Evolutionary conservation across 2,113 vertebrate genomes (phyloP), one percentile per base, ranked within the genome.

Genomic region (Callipepla squamata): DNA sequence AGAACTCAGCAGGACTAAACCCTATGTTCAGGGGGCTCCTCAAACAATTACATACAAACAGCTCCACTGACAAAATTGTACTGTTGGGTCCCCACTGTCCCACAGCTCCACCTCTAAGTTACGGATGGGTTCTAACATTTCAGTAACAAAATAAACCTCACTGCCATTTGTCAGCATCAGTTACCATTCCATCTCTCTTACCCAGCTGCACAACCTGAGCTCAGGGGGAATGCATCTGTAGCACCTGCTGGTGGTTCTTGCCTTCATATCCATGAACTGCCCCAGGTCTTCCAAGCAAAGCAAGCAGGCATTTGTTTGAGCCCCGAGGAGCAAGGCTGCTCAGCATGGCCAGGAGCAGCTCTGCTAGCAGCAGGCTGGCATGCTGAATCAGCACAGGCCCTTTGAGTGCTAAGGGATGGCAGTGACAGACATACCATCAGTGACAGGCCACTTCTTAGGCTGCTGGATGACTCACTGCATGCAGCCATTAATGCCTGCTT

Each of bases 371-470:
- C 55, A 92, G 48, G 8, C 0, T 58, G 40, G 28, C 8, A 14
- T 6, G 47, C 30, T 48, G 69, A 47, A 25, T 28, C 70, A 89
- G 81, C 59, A 32, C 20, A 5, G 38, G 11, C 38, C 50, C 38
- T 62, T 30, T 47, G 38, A 53, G 75, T 45, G 59, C 25, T n/a
- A 28, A 42, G 0, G 20, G 19, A 18, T 1, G 1, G 44, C 69
- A 85, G 12, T 57, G 58, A 45, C 2, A 3, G 36, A 45, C 0
- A 0, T 7, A 44, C 4, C 48, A 51, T 81, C 44, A 22, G 5
- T 1, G 25, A 38, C 47, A 65, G 28, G 51, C 11, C 5, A 0
- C 51, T n/a, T 55, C 53, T 44, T 3, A 44, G 14, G 13, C 2
- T n/a, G 36, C 9, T 15, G 6, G 38, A 16, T 32, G 45, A 76